phyloP scores from a whole-genome alignment of 2,797 vertebrate species.

The Serranus cabrilla region DNA sequence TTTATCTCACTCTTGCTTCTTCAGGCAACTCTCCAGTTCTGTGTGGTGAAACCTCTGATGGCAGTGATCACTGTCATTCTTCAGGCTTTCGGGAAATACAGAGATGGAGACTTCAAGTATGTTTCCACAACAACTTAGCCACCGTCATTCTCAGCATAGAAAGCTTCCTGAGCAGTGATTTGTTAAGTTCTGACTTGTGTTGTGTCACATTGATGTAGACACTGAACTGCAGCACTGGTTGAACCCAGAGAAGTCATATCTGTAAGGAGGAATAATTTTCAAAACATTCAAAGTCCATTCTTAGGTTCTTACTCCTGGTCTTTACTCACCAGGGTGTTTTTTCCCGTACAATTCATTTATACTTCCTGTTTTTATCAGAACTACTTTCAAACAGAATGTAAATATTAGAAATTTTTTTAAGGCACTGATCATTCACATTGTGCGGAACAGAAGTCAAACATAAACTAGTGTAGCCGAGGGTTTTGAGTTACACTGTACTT shows the following conservation, averaged over 20 bases:
- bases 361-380: too few species aligned
- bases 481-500: too few species aligned
- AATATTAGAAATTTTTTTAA: too few species aligned
- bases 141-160: neutral
- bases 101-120: slow-evolving; percentile 98
- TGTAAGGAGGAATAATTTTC: slow-evolving; percentile 3
- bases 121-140: slow-evolving; percentile 47
- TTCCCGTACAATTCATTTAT: too few species aligned
- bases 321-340: too few species aligned
- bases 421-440: too few species aligned
- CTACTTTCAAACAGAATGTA: too few species aligned
- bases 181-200: neutral
- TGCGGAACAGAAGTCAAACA: too few species aligned
- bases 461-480: too few species aligned
- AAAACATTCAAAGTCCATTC: neutral
- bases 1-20: neutral
- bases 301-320: too few species aligned
- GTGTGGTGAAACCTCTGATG: slow-evolving; percentile 99
- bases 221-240: neutral
- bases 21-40: slow-evolving; percentile 98
- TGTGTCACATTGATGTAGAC: too few species aligned
- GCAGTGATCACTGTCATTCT: slow-evolving; percentile 95
- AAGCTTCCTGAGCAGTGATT: neutral
- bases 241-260: neutral
- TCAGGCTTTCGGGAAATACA: slow-evolving; percentile 97